Evolutionary conservation across 2,797 vertebrate genomes (phyloP), one percentile per base, ranked within the genome.

Genomic region (Amphiprion clarkii): DNA sequence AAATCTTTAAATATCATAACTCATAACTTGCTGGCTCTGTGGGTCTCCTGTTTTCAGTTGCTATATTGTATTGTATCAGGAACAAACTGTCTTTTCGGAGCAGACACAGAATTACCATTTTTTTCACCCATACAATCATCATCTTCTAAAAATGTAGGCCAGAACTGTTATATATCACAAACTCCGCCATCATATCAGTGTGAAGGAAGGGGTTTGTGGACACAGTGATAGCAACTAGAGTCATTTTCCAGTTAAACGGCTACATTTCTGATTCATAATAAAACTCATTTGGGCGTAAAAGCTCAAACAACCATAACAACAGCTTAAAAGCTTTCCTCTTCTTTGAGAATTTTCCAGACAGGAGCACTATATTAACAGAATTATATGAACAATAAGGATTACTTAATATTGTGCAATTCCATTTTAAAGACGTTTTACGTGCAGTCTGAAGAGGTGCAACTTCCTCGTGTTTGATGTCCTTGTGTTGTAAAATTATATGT

Each of bases 201-300:
- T 39, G 10, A 19, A 25, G 6, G 6, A 63, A 33, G 17, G 16
- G 7, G 39, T 71, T 69, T 88, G 55, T 86, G 66, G 65, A 83
- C 72, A 84, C 59, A 83, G 23, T 61, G 65, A 87, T 82, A 76
- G 59, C 72, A 79, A 78, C 81, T 71, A 49, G 11, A 79, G 76
- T 59, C 71, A 81, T 79, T 67, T 71, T 69, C 67, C 29, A 21
- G 17, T 21, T 6, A 58, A 62, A 61, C 52, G 6, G 63, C 31
- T 25, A 21, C 5, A 67, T 76, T 49, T 61, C 12, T 63, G 42
- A 10, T 33, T 53, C 31, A 64, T 36, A 49, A 63, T 81, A 82
- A 82, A 79, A 74, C 4, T 62, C 40, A 68, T 21, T 55, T 49
- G 36, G 14, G 49, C 52, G 40, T 65, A 85, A 84, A 75, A 42